These are phyloP conservation scores for Chrysomela aeneicollis DNA, from an alignment of 2,888 invertebrate genomes.

Conservation along the genomic window DNA sequence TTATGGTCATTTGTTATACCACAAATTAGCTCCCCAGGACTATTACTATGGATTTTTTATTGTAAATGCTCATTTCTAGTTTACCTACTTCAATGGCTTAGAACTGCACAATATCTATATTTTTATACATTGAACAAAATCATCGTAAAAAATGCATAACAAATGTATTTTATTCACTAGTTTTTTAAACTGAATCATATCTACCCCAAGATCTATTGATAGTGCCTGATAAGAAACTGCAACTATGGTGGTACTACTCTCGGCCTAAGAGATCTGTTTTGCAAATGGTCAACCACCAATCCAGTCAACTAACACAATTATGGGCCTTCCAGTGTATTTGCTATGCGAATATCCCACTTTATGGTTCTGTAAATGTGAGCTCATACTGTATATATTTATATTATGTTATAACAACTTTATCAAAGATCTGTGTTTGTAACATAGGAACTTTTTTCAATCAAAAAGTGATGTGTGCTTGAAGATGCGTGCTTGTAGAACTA, in stretches of 20 bases:
- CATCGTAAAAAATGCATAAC: constrained; percentile 58
- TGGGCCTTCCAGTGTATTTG: constrained; percentile 47
- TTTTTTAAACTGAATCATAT: constrained; percentile 62
- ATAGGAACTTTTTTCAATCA: constrained; percentile 54
- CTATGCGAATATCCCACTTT: constrained; percentile 42
- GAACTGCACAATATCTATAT: constrained; percentile 63
- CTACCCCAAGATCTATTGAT: constrained; percentile 58
- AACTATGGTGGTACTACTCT: constrained; percentile 45
- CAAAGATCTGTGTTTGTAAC: constrained; percentile 60
- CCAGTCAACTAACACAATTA: constrained; percentile 32
- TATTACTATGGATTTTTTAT: constrained; percentile 49
- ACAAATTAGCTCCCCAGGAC: constrained; percentile 46
- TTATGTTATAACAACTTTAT: constrained; percentile 57
- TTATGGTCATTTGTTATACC: constrained; percentile 26
- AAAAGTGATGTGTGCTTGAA: constrained; percentile 57
- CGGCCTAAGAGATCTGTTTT: constrained; percentile 45
- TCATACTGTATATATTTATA: constrained; percentile 59
- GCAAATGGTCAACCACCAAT: constrained; percentile 25
- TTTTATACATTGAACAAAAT: constrained; percentile 63
- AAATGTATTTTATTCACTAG: constrained; percentile 61
- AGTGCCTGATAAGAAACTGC: constrained; percentile 57
- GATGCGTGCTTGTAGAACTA: constrained; percentile 53
- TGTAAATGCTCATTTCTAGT: constrained; percentile 58
- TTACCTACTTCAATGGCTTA: constrained; percentile 58
- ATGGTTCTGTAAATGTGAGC: constrained; percentile 53